phyloP scores from a whole-genome alignment of 2,113 vertebrate genomes.

The Sphaerodactylus townsendi region DNA sequence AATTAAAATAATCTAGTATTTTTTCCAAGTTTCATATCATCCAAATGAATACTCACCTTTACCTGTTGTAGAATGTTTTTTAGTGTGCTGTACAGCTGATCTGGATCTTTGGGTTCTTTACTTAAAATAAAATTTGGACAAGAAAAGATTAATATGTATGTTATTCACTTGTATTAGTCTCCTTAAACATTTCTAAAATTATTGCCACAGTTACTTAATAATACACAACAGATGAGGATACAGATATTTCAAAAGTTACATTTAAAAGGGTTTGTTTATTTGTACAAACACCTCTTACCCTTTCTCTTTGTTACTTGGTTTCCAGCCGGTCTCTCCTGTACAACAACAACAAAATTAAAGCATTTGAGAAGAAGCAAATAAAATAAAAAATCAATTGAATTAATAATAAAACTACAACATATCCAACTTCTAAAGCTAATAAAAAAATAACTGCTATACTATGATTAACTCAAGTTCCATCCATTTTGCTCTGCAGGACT shows the following conservation, averaged over 20 bases:
- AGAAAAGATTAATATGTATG: conserved; percentile 41
- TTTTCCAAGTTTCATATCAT: no score
- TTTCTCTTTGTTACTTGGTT: conserved; percentile 90
- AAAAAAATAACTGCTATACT: conserved; percentile 35
- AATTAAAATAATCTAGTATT: no score
- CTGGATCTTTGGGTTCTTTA: conserved; percentile 95
- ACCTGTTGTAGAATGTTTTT: conserved; percentile 96
- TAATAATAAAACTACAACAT: conserved; percentile 46
- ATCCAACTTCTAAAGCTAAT: conserved; percentile 21
- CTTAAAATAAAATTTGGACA: conserved; percentile 76
- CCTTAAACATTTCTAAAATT: conserved; percentile 9
- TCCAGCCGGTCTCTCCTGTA: conserved; percentile 98
- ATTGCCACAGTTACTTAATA: conserved; percentile 4
- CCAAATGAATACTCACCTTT: conserved; percentile 81
- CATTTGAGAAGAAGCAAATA: conserved; percentile 63
- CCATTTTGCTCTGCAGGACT: neutral
- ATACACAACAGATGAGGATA: neutral
- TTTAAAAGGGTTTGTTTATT: neutral
- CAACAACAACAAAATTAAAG: conserved; percentile 70
- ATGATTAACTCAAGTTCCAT: neutral
- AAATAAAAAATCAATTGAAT: conserved; percentile 62
- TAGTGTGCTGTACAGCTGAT: conserved; percentile 92
- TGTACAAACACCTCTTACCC: conserved; percentile 68
- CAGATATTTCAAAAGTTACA: neutral
- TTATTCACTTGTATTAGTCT: neutral